Base-by-base conservation (phyloP, 2,888 invertebrate species). In the Cecidostiba fungosa region DNA sequence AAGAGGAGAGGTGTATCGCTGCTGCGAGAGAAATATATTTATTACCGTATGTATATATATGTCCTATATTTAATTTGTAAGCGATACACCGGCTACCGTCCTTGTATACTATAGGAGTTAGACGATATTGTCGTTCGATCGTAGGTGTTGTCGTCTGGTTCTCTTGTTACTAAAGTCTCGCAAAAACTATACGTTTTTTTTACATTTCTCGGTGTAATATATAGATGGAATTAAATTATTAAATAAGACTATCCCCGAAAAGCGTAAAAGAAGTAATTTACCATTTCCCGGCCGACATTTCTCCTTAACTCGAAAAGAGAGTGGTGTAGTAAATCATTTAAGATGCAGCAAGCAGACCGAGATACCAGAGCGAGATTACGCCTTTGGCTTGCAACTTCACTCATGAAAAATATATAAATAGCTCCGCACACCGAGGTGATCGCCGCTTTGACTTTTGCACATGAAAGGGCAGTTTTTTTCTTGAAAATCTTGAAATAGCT, bases 381-480 rank as follows among this genome's bases (percentile, higher is more conserved):
- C 54, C 54, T 23, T 29, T 69, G 36, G 69, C 36, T 76, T n/a
- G 66, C 1, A 29, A 43, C 29, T 59, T 80, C 3, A 23, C 47
- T 62, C 23, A 12, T 59, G 73, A 62, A 73, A 83, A 77, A 77
- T 77, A 66, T 82, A 77, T 77, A 82, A 82, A 77, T 83, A 77
- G 82, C 77, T n/a, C n/a, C 14, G 77, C 36, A 2, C 12, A 26
- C 8, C 47, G 32, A 1, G 12, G n/a, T 26, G 54, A 74, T 76
- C 47, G 39, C 39, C 32, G 77, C 50, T 74, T 74, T 54, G 66
- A 82, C 69, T 76, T 59, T 59, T 59, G 54, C 50, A 19, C 50
- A 5, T 16, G 5, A 50, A 50, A 50, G 50, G 50, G 50, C 19
- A 50, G 16, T 19, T 14, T 14, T 50, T 50, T 50, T 50, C 10